Conservation (phyloP, 2,888 invertebrate species). For the Thymelicus lineola region DNA sequence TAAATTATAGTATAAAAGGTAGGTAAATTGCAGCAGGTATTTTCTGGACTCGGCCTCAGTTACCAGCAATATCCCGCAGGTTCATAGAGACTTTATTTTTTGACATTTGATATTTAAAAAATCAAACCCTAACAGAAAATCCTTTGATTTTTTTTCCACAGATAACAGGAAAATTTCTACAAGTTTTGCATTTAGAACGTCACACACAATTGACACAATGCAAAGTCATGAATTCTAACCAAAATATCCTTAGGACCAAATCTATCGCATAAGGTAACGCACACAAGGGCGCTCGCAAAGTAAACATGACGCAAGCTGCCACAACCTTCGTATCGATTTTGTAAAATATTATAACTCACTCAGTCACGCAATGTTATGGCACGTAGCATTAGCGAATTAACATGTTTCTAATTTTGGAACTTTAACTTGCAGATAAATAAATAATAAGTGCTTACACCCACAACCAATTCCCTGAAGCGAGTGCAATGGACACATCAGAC, state of each 20-base stretch:
- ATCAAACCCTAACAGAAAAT: no score
- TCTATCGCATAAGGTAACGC: slow-evolving; percentile 35
- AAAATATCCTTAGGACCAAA: slow-evolving; percentile 27
- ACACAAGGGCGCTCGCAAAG: slow-evolving; percentile 64
- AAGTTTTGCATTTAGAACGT: no score
- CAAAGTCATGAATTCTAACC: slow-evolving; percentile 2
- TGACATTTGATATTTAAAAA: no score
- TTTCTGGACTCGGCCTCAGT: no score
- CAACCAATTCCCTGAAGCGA: no score
- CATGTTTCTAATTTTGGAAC: neutral
- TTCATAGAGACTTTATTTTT: no score
- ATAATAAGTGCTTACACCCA: neutral
- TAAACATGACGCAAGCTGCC: slow-evolving; percentile 70
- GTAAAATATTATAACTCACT: slow-evolving; percentile 58
- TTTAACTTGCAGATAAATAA: neutral
- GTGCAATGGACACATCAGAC: no score
- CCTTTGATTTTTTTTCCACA: no score
- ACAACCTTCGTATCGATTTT: slow-evolving; percentile 77
- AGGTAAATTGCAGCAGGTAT: no score
- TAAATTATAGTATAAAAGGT: no score
- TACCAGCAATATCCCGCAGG: no score
- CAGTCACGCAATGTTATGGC: slow-evolving; percentile 65
- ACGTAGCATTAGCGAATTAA: slow-evolving; percentile 17
- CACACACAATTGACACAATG: neutral
- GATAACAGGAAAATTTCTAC: no score